Conservation (phyloP, 2,888 invertebrate genomes). For the Urechis unicinctus region DNA sequence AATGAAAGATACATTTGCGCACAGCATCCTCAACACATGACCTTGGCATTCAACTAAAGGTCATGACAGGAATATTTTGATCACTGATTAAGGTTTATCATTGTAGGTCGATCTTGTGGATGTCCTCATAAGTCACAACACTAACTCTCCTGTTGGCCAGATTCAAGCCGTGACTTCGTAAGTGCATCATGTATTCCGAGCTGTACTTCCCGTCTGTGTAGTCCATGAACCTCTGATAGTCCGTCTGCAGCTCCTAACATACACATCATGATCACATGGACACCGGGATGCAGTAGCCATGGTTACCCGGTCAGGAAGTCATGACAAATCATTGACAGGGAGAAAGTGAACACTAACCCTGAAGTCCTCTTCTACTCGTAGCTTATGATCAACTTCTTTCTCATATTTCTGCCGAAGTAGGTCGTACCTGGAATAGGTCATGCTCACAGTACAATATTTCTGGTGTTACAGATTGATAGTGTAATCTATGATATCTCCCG, state of each 20-base stretch:
- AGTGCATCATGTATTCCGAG: slow-evolving; percentile 46
- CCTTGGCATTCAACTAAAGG: no score
- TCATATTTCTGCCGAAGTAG: slow-evolving; percentile 32
- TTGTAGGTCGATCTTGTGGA: background rate
- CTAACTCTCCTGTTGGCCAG: background rate
- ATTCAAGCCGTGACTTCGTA: background rate
- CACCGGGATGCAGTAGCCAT: background rate
- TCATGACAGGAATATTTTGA: no score
- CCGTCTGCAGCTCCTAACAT: slow-evolving; percentile 40
- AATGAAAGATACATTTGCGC: no score
- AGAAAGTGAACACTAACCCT: slow-evolving; percentile 25
- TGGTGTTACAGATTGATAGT: no score
- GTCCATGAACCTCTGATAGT: slow-evolving; percentile 47
- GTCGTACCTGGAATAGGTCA: slow-evolving; percentile 36
- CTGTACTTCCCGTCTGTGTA: slow-evolving; percentile 44
- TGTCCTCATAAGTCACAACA: background rate
- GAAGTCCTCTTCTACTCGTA: slow-evolving; percentile 38
- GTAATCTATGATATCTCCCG: no score
- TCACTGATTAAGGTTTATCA: no score
- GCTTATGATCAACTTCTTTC: slow-evolving; percentile 30
- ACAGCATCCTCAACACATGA: no score
- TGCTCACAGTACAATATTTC: no score
- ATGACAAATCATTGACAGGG: background rate
- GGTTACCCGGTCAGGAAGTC: background rate
- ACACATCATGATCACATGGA: background rate